Base-by-base conservation (phyloP, 2,113 vertebrate species). In the Carlito syrichta region DNA sequence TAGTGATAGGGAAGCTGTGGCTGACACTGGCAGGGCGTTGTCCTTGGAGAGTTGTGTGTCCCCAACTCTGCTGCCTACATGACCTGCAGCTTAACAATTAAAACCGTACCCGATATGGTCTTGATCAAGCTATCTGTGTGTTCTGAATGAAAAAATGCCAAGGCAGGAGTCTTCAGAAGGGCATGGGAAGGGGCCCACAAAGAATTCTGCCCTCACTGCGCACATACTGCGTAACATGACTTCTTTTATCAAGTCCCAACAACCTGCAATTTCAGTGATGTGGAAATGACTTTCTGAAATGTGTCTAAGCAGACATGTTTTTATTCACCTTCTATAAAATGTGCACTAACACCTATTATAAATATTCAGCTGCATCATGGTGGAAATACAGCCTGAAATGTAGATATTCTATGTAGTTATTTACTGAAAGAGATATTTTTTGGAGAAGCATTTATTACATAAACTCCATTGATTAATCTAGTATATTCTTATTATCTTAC, bases 201-300 rank as follows among this genome's bases (percentile, higher is more conserved):
- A 54, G 20, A 48, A 92, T 74, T 82, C 5, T 1, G 13, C 17
- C 6, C 5, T 73, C 11, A 7, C 32, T 69, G 27, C 20, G 35
- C 8, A 30, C 19, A 3, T 77, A 25, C 40, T 48, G 11, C 19
- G 48, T 91, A 79, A 91, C 90, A 95, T 48, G 23, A 45, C 43
- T 69, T 8, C 76, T 54, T 95, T 89, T 19, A n/a, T 45, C 4
- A 43, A 56, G 12, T 71, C 40, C 43, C 12, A 62, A 85, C 7
- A 45, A 2, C 30, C 16, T 71, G 0, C 66, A 71, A 84, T 92
- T 86, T 91, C 43, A 19, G 30, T n/a, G 27, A 0, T 23, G 40
- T 32, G 66, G 25, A 85, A 96, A 86, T 52, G 48, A 43, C 30
- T 83, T 91, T 86, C 50, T 96, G 73, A 96, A 90, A 91, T 92